Percentiles rank a stretch among this genome's conserved stretches.
Conservation (phyloP, 2,113 vertebrate genomes). For the Neofelis nebulosa region DNA sequence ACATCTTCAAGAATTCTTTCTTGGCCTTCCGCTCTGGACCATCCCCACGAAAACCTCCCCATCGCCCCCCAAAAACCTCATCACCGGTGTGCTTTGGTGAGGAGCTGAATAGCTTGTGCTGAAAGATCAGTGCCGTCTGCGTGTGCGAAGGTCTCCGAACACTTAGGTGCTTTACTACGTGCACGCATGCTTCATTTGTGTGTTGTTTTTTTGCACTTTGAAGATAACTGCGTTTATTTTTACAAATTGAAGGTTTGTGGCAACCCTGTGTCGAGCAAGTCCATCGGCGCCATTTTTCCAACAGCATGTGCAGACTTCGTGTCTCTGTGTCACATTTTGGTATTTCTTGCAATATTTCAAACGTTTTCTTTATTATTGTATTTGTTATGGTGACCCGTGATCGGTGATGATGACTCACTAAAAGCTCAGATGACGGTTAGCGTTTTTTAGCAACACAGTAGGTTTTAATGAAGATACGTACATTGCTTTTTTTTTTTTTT, state of each 20-base stretch:
- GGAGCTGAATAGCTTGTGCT: not conserved
- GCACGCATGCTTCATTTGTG: not conserved
- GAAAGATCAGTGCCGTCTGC: not conserved
- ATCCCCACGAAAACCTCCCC: no score
- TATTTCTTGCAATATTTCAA: not conserved
- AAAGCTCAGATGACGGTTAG: not conserved
- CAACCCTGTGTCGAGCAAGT: not conserved
- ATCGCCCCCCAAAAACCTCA: no score
- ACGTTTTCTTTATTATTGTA: not conserved
- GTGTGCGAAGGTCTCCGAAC: not conserved
- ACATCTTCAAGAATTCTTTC: no score
- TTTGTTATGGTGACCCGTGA: not conserved
- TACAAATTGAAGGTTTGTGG: not conserved
- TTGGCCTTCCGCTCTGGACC: no score
- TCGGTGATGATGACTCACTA: not conserved
- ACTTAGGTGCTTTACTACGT: not conserved
- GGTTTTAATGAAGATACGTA: not conserved
- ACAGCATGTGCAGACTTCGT: not conserved
- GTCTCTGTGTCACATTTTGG: not conserved
- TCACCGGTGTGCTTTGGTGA: not conserved
- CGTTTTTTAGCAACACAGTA: not conserved
- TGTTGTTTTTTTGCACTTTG: not conserved
- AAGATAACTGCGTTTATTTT: not conserved
- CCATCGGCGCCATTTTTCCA: not conserved
- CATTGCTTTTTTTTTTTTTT: not conserved